Evolutionary conservation across 2,888 invertebrate species (phyloP).

Genomic region (Eilema griseolum): DNA sequence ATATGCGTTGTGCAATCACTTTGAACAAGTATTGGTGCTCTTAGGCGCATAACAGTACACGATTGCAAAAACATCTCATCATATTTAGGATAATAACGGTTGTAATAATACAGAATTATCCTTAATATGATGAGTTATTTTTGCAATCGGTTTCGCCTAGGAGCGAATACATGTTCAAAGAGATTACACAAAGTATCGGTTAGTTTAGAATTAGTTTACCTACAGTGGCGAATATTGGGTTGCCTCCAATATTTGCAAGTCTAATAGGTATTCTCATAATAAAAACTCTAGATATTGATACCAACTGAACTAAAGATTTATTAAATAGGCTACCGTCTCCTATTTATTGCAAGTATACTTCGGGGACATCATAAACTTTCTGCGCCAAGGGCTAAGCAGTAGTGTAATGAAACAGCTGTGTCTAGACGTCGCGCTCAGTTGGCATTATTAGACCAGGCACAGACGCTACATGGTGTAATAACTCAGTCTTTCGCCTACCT

Average conservation of each 20-base stretch:
- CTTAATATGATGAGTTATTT: conserved; percentile 11
- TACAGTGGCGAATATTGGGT: neutral
- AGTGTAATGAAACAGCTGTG: conserved; percentile 17
- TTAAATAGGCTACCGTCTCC: neutral
- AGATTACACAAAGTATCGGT: conserved; percentile 34
- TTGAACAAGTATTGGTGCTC: conserved; percentile 19
- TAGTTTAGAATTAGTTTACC: neutral
- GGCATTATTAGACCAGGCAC: neutral
- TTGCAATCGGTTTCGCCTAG: conserved; percentile 11
- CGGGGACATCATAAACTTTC: neutral
- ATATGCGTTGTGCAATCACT: conserved; percentile 33
- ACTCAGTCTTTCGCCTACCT: neutral
- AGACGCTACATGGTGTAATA: neutral
- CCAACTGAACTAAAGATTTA: neutral
- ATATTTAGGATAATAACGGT: conserved; percentile 20
- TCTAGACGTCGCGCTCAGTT: neutral
- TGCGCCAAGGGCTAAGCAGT: conserved; percentile 1
- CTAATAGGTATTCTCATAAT: neutral
- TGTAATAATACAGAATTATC: conserved; percentile 20
- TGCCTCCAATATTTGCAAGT: neutral
- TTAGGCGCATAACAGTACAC: conserved; percentile 9
- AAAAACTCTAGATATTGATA: neutral
- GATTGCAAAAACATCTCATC: conserved; percentile 16
- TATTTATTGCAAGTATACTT: neutral
- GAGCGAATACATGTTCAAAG: conserved; percentile 20